phyloP scores from a whole-genome alignment of 35 echinoderm and acorn worm genomes.

The Apostichopus japonicus region DNA sequence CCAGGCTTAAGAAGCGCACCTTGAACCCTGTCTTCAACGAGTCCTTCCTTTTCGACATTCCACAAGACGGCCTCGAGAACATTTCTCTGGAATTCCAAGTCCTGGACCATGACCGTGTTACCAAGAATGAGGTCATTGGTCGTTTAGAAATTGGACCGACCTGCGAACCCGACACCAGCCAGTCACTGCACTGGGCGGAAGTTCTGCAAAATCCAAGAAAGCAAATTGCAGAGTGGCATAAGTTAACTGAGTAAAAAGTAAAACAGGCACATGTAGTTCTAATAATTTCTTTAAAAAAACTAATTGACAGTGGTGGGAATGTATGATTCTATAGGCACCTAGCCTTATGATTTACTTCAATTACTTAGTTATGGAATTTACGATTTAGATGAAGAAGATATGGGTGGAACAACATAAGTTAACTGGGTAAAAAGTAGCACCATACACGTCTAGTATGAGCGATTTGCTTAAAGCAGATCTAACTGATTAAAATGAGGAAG shows the following conservation, averaged over 20 bases:
- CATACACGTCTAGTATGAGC: too few relatives aligned
- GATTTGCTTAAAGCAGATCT: too few relatives aligned
- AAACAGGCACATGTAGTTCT: not conserved
- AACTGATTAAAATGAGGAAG: too few relatives aligned
- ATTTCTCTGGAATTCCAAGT: constrained; percentile 94
- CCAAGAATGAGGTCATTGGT: constrained; percentile 98
- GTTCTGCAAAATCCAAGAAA: constrained; percentile 92
- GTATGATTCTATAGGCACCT: not conserved
- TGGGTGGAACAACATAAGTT: too few relatives aligned
- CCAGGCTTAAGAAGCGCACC: constrained; percentile 91
- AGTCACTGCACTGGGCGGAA: constrained; percentile 89
- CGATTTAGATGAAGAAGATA: too few relatives aligned
- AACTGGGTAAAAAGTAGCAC: too few relatives aligned
- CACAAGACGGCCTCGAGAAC: constrained; percentile 86
- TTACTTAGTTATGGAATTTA: too few relatives aligned
- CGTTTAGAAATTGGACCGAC: constrained; percentile 76
- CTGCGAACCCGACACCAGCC: constrained; percentile 54
- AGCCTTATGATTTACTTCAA: too few relatives aligned
- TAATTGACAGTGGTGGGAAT: not conserved
- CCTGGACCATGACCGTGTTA: constrained; percentile 96
- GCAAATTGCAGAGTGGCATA: constrained; percentile 98
- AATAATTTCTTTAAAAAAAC: not conserved
- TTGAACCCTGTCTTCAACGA: constrained; percentile 99
- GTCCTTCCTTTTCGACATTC: constrained; percentile 98
- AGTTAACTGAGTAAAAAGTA: constrained; percentile 77